These are phyloP conservation scores for Oenanthe melanoleuca DNA, from an alignment of 2,113 vertebrate genomes.

Conservation along the genomic window DNA sequence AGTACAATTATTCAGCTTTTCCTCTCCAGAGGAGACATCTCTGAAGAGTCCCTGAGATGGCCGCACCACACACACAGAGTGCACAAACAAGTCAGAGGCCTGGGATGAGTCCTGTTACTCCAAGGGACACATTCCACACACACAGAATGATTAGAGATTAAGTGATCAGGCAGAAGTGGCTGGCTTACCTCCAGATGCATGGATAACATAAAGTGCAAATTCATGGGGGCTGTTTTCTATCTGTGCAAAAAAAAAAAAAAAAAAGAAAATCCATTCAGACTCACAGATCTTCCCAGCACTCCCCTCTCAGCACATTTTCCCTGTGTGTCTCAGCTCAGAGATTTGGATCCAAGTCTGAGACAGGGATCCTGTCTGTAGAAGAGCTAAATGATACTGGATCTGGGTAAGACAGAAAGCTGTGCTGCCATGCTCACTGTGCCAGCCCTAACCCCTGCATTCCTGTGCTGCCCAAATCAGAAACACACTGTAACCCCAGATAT, in stretches of 20 bases:
- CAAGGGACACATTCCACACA: neutral
- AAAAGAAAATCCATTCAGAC: neutral
- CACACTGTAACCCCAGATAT: no score
- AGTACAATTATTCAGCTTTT: neutral
- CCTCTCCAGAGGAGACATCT: no score
- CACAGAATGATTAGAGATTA: neutral
- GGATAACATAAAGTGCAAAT: constrained; percentile 90
- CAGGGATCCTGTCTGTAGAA: neutral
- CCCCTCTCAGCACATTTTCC: neutral
- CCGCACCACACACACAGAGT: neutral
- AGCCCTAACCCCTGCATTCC: fast-evolving
- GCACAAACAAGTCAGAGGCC: neutral
- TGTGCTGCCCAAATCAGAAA: neutral
- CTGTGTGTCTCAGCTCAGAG: neutral
- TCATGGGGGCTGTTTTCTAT: constrained; percentile 90
- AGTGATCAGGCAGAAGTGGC: neutral
- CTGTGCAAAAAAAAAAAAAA: constrained; percentile 66
- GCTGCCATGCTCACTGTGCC: neutral
- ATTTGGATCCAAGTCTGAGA: neutral
- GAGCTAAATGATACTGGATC: no score
- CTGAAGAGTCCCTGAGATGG: neutral
- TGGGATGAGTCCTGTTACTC: fast-evolving
- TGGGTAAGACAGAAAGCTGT: neutral
- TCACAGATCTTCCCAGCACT: neutral
- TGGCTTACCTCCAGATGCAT: constrained; percentile 87